These are phyloP conservation scores for Lacanobia oleracea DNA, from an alignment of 2,888 invertebrate genomes.

Conservation along the genomic window DNA sequence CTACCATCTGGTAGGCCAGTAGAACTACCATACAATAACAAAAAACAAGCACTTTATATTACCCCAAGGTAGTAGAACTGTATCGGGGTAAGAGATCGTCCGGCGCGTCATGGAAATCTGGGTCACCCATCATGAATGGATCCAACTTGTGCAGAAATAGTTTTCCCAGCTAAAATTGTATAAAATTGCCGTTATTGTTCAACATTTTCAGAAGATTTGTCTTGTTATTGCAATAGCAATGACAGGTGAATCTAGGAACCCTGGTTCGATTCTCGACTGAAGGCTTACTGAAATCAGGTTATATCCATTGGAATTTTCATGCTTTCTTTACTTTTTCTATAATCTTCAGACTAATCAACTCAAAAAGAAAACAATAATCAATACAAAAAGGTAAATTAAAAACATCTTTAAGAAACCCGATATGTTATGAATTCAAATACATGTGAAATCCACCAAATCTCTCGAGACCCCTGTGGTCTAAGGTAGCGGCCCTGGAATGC, in stretches of 20 bases:
- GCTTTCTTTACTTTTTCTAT: too few species aligned
- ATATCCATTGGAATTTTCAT: too few species aligned
- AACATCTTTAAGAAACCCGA: background rate
- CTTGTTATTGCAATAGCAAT: too few species aligned
- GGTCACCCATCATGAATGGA: constrained; percentile 76
- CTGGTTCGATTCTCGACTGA: too few species aligned
- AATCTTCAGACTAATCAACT: too few species aligned
- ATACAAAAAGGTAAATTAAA: background rate
- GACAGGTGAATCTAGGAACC: too few species aligned
- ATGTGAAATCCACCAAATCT: background rate
- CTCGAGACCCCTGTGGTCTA: too few species aligned
- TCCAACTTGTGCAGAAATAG: constrained; percentile 80
- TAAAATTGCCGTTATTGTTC: background rate
- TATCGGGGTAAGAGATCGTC: constrained; percentile 71
- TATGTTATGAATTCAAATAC: background rate
- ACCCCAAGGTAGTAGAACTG: constrained; percentile 76
- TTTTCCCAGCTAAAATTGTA: constrained; percentile 76
- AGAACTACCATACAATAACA: background rate
- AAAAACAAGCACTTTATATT: constrained; percentile 43
- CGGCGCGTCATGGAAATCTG: constrained; percentile 42
- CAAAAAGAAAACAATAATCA: too few species aligned
- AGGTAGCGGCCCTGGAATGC: too few species aligned
- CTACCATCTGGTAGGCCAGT: background rate
- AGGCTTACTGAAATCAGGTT: too few species aligned
- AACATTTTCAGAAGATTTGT: background rate